phyloP scores from a whole-genome alignment of 2,797 vertebrate genomes.

The Apodemus agrarius region DNA sequence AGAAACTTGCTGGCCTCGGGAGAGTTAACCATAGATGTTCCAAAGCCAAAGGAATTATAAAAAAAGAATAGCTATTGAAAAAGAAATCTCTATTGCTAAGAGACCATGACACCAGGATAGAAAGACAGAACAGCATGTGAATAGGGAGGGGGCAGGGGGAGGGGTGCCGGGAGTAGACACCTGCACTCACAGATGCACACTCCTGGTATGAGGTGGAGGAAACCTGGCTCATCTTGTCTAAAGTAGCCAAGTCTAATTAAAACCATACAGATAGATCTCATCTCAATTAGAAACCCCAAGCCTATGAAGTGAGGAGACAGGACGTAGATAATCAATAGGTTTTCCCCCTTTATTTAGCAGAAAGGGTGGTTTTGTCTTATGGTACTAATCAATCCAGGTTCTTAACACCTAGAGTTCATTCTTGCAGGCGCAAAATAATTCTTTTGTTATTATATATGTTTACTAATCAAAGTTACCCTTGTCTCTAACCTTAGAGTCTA shows the following conservation, averaged over 20 bases:
- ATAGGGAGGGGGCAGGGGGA: no score
- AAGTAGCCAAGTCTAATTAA: not conserved
- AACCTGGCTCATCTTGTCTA: not conserved
- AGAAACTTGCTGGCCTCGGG: not conserved
- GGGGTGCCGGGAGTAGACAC: not conserved
- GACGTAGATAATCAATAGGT: not conserved
- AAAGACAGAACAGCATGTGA: not conserved
- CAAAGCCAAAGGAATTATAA: not conserved
- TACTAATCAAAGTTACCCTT: not conserved
- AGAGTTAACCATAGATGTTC: not conserved
- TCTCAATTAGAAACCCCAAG: not conserved
- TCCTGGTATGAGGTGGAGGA: not conserved
- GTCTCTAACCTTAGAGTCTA: not conserved
- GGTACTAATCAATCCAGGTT: not conserved
- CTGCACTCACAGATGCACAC: not conserved
- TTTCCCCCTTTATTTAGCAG: not conserved
- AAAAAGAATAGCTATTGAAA: not conserved
- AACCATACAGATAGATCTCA: not conserved
- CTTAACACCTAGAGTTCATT: not conserved
- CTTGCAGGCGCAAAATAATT: not conserved
- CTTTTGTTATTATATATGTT: not conserved
- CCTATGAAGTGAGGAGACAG: not conserved
- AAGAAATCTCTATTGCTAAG: not conserved
- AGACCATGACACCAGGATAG: not conserved
- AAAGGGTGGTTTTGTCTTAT: not conserved